Percentiles rank a stretch among this genome's conserved stretches.
Evolutionary conservation across 1,140 invertebrate species (phyloP).

Genomic region (Dendroctonus ponderosae): DNA sequence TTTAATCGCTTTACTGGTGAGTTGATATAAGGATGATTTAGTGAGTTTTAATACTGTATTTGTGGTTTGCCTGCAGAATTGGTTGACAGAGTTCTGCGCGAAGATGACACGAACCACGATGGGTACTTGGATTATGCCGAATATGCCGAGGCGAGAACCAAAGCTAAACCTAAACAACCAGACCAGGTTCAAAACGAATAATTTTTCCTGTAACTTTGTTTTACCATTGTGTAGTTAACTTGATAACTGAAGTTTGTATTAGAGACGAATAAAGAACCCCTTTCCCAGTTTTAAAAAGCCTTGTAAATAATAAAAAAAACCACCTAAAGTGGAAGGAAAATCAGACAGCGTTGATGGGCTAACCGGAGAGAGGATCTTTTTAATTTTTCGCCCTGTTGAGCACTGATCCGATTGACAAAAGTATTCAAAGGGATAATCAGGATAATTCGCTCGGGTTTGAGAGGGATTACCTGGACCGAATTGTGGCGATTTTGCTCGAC

Average conservation of each 20-base stretch:
- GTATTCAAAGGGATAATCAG: constrained; percentile 29
- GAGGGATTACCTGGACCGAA: constrained; percentile 19
- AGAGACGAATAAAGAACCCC: too few species aligned
- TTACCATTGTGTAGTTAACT: too few species aligned
- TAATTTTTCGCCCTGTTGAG: constrained; percentile 25
- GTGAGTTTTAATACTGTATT: constrained; percentile 4
- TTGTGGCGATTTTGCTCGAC: constrained; percentile 7
- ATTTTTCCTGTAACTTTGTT: too few species aligned
- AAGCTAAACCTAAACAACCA: constrained; percentile 5
- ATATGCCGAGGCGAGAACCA: constrained; percentile 62
- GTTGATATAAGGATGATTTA: constrained; percentile 17
- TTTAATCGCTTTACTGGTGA: constrained; percentile 56
- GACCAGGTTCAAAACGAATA: neutral
- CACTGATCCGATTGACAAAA: constrained; percentile 17
- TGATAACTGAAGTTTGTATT: too few species aligned
- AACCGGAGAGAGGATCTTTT: constrained; percentile 22
- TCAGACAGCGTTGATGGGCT: neutral
- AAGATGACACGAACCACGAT: constrained; percentile 78
- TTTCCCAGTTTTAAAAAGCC: too few species aligned
- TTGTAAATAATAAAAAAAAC: too few species aligned
- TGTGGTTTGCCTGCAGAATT: constrained; percentile 58
- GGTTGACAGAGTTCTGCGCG: constrained; percentile 73
- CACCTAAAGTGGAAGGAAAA: too few species aligned
- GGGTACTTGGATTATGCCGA: constrained; percentile 81
- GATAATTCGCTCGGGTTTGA: constrained; percentile 21